Conservation (phyloP, 2,113 vertebrate species). For the Apaloderma vittatum region DNA sequence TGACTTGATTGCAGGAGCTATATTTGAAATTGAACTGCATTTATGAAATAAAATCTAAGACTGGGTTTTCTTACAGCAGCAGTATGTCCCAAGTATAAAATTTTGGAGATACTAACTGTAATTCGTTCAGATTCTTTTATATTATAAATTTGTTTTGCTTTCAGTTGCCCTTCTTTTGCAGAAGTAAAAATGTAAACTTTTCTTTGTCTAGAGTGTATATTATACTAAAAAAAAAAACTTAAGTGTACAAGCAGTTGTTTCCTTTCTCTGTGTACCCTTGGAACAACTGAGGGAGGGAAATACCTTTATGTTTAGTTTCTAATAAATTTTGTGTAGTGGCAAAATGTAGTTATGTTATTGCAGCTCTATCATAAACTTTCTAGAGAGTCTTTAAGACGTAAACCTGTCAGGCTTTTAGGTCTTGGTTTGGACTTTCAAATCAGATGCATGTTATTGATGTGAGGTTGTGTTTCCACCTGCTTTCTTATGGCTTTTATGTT, state of each 20-base stretch:
- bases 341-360: neutral
- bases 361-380: neutral
- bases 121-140: neutral
- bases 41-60: neutral
- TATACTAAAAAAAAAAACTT: neutral
- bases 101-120: neutral
- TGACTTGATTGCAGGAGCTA: neutral
- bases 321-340: neutral
- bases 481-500: neutral
- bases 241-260: neutral
- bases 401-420: neutral
- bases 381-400: neutral
- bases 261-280: accelerated
- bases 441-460: neutral
- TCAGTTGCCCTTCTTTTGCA: neutral
- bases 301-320: neutral
- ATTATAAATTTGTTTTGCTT: neutral
- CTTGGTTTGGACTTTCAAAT: neutral
- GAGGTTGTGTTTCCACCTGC: neutral
- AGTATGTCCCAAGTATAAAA: neutral
- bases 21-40: neutral
- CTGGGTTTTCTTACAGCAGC: neutral
- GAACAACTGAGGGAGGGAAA: neutral
- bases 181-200: neutral
- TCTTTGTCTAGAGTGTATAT: neutral